Base-by-base conservation (phyloP, 2,888 invertebrate genomes). In the Dorcus parallelipipedus region DNA sequence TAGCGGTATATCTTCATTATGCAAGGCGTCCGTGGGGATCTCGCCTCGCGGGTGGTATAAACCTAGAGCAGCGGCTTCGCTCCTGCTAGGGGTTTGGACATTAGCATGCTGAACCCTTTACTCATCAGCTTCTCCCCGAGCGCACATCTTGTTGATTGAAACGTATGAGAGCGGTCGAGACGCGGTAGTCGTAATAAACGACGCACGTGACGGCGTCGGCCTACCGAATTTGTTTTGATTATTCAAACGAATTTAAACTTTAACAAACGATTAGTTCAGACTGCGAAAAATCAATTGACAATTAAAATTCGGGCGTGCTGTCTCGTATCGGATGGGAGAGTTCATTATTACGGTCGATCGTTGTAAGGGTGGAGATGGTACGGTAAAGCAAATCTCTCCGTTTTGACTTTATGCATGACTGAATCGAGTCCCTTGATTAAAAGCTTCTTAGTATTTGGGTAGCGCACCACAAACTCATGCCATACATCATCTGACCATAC, bases 1-100 rank as follows among this genome's bases (percentile, higher is more conserved):
- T 59, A 57, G 59, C 63, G 63, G 63, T 64, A 64, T 64, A 64
- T 64, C 61, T 63, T 64, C 64, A 64, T 64, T 64, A 64, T 47
- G 56, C 45, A 54, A 49, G 38, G 41, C 53, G 58, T 63, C 63
- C 61, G 43, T 56, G 54, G 64, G 64, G 62, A 58, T 45, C 54
- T 40, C 33, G 38, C 38, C 51, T 54, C 54, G 53, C 40, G 56
- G 58, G 49, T 57, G 56, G 51, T 57, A 62, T 64, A 64, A 62
- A 64, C 59, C 60, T 60, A 61, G 57, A 64, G 59, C 64, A 62
- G 52, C 57, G 61, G 59, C 58, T 57, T 49, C 48, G 56, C 38
- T 10, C 50, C n/a, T 33, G 49, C 38, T 38, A 38, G 38, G 10
- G 7, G 10, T 17, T 20, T 8, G 38, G n/a, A 50, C 50, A 38